phyloP scores from a whole-genome alignment of 1,140 invertebrate species.

The Octopus sinensis region DNA sequence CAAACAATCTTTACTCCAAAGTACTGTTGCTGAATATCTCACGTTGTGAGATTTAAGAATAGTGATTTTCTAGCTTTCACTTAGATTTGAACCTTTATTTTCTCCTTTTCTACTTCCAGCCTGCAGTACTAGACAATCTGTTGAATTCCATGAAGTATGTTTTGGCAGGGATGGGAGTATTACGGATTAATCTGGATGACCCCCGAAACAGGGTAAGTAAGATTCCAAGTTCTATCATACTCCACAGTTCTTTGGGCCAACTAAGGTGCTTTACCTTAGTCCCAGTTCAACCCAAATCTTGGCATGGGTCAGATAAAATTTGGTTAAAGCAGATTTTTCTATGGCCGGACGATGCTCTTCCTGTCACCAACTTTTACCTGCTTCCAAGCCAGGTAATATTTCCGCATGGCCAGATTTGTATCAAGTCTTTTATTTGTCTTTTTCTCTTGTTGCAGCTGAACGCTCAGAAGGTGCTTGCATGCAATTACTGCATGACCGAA shows the following conservation, averaged over 20 bases:
- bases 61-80: background rate
- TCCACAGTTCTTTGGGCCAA: too few species aligned
- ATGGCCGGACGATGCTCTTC: too few species aligned
- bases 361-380: too few species aligned
- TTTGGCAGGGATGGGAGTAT: conserved; percentile 67
- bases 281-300: too few species aligned
- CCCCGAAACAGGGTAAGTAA: conserved; percentile 62
- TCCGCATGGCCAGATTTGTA: background rate
- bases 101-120: conserved; percentile 53
- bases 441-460: conserved; percentile 52
- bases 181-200: conserved; percentile 66
- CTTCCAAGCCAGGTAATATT: too few species aligned
- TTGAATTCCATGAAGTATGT: conserved; percentile 71
- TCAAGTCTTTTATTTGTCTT: background rate
- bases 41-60: too few species aligned
- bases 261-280: too few species aligned
- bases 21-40: too few species aligned
- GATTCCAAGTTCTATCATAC: too few species aligned
- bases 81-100: background rate
- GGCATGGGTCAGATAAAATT: too few species aligned
- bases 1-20: too few species aligned
- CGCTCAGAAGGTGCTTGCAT: conserved; percentile 55
- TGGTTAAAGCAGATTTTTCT: too few species aligned
- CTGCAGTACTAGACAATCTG: conserved; percentile 68
- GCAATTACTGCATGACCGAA: conserved; percentile 55